Base-by-base conservation (phyloP, 2,113 vertebrate genomes). In the Paradoxurus hermaphroditus region DNA sequence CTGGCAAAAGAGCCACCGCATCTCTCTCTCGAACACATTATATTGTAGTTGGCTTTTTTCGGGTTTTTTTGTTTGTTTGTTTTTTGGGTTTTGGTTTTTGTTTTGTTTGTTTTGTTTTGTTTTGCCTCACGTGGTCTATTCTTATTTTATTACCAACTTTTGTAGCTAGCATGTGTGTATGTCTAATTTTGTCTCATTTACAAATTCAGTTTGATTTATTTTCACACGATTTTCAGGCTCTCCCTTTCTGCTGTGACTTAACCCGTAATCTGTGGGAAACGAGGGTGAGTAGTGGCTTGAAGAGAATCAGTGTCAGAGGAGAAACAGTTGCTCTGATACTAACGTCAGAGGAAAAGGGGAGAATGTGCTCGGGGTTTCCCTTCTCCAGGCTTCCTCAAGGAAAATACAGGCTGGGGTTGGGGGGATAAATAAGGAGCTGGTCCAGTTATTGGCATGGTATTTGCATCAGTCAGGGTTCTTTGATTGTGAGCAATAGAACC, bases 141-240 rank as follows among this genome's bases (percentile, higher is more conserved):
- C 68, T 90, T 70, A 94, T 39, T 91, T 77, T 65, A 67, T 93
- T 65, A 53, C 59, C 83, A 79, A 68, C n/a, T 68, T 93, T 93
- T 73, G 62, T 62, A 86, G 46, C 73, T 41, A 91, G 23, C 14
- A n/a, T n/a, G 21, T 65, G 46, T 94, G 25, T 83, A 41, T 65
- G 78, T 86, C 49, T 83, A 89, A 93, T 86, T 96, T 72, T 89
- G 56, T 86, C 51, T 95, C 16, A 94, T 82, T 86, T 90, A 94
- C 18, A 68, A 78, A 96, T 78, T 91, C 68, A 77, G 46, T 46
- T 97, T 39, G 73, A 44, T 86, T 88, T 41, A 73, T 18, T 82
- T 68, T 86, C 56, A 93, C 56, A 51, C 86, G 67, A 82, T 96
- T 91, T 92, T 89, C 59, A 96, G 44, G 39, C 65, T 94, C 88